A percentile compares a stretch with the other conserved stretches of the same genome.
These are phyloP conservation scores for Homalodisca vitripennis DNA, from an alignment of 1,140 invertebrate species.

Conservation along the genomic window DNA sequence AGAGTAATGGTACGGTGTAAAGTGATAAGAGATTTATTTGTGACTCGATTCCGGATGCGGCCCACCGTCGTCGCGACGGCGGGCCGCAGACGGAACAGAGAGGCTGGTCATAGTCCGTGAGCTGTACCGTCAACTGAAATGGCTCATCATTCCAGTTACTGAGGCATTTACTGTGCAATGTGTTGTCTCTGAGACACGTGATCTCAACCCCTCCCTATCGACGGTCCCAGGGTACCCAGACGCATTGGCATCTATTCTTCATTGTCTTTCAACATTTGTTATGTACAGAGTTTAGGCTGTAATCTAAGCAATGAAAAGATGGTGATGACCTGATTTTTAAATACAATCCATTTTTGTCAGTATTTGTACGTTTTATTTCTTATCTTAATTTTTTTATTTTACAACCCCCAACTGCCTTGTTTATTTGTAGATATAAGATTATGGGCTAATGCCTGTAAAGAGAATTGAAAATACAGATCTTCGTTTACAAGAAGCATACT, in stretches of 20 bases:
- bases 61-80: too few species aligned
- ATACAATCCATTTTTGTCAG: slow-evolving; percentile 36
- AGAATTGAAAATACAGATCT: slow-evolving; percentile 22
- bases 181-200: not conserved
- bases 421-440: slow-evolving; percentile 26
- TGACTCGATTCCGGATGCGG: too few species aligned
- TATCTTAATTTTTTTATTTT: slow-evolving; percentile 18
- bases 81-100: too few species aligned
- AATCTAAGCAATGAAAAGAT: slow-evolving; percentile 30
- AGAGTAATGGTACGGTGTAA: too few species aligned
- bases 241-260: slow-evolving; percentile 3
- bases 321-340: slow-evolving; percentile 36
- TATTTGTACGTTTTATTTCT: slow-evolving; percentile 25
- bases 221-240: slow-evolving; percentile 18
- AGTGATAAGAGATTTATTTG: too few species aligned
- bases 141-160: slow-evolving; percentile 13
- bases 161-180: slow-evolving; percentile 19
- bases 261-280: slow-evolving; percentile 29
- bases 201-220: slow-evolving; percentile 2
- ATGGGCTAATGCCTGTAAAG: slow-evolving; percentile 22
- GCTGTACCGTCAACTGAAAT: not conserved
- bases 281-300: slow-evolving; percentile 28
- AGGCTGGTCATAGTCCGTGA: too few species aligned
- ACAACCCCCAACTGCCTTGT: slow-evolving; percentile 23
- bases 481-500: slow-evolving; percentile 23